These are phyloP conservation scores for Eulemur coronatus DNA, from an alignment of 2,797 vertebrate species.

Conservation along the genomic window DNA sequence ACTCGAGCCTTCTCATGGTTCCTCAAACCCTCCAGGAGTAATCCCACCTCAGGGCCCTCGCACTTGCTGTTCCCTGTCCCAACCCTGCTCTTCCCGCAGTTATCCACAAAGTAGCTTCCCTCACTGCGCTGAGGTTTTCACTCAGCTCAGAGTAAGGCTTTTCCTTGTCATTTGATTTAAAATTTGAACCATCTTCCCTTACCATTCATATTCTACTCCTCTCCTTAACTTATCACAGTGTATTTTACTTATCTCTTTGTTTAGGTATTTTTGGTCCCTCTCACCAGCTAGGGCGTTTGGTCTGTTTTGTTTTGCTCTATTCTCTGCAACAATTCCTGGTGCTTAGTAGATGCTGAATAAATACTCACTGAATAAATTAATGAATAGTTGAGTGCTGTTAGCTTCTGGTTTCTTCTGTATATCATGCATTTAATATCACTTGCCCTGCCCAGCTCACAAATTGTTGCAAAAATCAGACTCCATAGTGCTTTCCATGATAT, in stretches of 20 bases:
- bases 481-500: not conserved
- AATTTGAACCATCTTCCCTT: not conserved
- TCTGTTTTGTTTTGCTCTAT: not conserved
- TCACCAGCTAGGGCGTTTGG: not conserved
- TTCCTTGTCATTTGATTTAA: not conserved
- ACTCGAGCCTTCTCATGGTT: too few relatives aligned
- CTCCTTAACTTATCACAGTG: not conserved
- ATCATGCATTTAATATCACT: not conserved
- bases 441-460: not conserved
- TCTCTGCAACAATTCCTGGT: not conserved
- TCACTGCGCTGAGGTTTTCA: not conserved
- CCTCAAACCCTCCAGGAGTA: fast-evolving
- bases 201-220: not conserved
- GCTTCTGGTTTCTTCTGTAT: not conserved
- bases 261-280: not conserved
- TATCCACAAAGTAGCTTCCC: not conserved
- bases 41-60: not conserved
- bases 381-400: not conserved
- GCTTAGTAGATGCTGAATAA: not conserved
- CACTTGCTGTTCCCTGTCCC: not conserved
- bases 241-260: not conserved
- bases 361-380: not conserved
- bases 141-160: not conserved
- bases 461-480: not conserved
- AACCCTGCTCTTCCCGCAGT: fast-evolving